Evolutionary conservation across 2,797 vertebrate species (phyloP).

Genomic region (Discoglossus pictus): DNA sequence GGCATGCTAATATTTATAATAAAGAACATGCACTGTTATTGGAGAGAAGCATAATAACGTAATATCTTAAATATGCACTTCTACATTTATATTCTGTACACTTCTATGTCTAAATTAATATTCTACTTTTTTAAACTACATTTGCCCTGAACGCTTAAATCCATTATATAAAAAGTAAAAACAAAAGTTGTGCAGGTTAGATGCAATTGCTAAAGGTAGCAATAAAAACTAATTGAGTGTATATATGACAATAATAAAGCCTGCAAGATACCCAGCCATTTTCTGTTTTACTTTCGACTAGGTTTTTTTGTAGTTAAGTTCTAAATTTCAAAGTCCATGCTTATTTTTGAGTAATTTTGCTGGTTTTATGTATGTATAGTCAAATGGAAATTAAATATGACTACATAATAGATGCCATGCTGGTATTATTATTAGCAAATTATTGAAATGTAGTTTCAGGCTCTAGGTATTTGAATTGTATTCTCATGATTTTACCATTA

Average conservation of each 20-base stretch:
- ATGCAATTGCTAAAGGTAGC: slow-evolving; percentile 13
- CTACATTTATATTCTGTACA: too few relatives aligned
- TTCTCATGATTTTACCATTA: slow-evolving; percentile 44
- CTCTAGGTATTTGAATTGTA: slow-evolving; percentile 39
- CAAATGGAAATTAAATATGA: slow-evolving; percentile 42
- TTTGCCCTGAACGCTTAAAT: slow-evolving; percentile 17
- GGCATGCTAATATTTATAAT: too few relatives aligned
- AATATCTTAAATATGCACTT: too few relatives aligned
- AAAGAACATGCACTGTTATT: too few relatives aligned
- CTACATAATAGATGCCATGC: slow-evolving; percentile 46
- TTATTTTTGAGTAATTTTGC: slow-evolving; percentile 36
- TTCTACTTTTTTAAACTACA: too few relatives aligned
- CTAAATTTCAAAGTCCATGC: slow-evolving; percentile 31
- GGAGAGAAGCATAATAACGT: too few relatives aligned
- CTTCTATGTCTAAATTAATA: too few relatives aligned
- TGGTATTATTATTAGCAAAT: slow-evolving; percentile 49
- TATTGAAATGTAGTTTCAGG: slow-evolving; percentile 38
- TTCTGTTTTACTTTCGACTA: slow-evolving; percentile 42
- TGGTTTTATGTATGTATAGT: slow-evolving; percentile 32
- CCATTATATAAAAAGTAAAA: slow-evolving; percentile 14
- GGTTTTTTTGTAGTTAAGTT: slow-evolving; percentile 31
- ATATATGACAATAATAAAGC: slow-evolving; percentile 37
- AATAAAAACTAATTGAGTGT: slow-evolving; percentile 39
- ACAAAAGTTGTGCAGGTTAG: slow-evolving; percentile 17
- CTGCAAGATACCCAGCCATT: slow-evolving; percentile 16